Percentiles rank a stretch among this genome's conserved stretches.
phyloP scores from a whole-genome alignment of 1,140 invertebrate species.

The Scaptomyza pallida region DNA sequence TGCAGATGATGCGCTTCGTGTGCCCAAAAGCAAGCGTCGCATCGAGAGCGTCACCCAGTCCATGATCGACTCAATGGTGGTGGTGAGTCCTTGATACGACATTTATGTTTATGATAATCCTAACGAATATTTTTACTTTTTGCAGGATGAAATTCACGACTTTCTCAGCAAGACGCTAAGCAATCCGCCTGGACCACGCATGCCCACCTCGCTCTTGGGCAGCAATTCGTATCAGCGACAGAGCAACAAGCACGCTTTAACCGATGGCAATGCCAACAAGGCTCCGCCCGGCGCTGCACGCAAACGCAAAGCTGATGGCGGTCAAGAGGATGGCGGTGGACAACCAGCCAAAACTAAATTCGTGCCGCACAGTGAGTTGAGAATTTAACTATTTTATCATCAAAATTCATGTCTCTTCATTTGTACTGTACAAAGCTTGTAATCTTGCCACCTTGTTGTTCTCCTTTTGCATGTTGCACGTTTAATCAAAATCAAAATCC shows the following conservation, averaged over 20 bases:
- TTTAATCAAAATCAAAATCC: conserved; percentile 6
- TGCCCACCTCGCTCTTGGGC: conserved; percentile 74
- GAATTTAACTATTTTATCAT: not conserved
- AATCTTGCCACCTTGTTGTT: conserved; percentile 26
- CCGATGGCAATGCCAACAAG: conserved; percentile 59
- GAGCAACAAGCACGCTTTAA: conserved; percentile 43
- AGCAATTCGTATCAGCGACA: conserved; percentile 51
- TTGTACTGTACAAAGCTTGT: not conserved
- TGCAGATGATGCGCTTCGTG: conserved; percentile 90
- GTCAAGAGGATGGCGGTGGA: conserved; percentile 34
- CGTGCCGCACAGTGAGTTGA: conserved; percentile 59
- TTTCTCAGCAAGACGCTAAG: conserved; percentile 86
- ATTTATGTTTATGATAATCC: not conserved
- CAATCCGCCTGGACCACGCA: conserved; percentile 86
- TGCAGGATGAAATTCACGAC: conserved; percentile 87
- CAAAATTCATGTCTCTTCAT: not conserved
- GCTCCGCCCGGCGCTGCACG: conserved; percentile 40
- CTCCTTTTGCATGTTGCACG: conserved; percentile 4
- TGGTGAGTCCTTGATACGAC: conserved; percentile 84
- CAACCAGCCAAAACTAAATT: conserved; percentile 58
- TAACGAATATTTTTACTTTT: not conserved
- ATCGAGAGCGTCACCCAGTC: conserved; percentile 91
- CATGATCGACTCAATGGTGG: conserved; percentile 92
- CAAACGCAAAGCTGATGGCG: conserved; percentile 51
- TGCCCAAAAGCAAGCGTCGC: conserved; percentile 89